Conservation (phyloP, 2,797 vertebrate species). For the Xerus rutilus region DNA sequence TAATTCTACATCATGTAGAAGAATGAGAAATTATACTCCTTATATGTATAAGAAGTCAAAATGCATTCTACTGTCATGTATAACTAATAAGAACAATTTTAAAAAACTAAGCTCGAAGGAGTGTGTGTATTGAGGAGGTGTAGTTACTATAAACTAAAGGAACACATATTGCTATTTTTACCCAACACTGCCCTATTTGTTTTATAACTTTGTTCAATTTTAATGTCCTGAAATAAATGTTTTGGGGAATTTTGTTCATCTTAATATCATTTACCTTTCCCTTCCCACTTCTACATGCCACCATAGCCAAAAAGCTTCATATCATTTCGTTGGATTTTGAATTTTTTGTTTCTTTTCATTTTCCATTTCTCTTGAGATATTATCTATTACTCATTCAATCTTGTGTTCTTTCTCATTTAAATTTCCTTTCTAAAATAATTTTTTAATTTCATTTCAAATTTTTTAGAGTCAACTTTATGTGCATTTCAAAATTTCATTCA, state of each 20-base stretch:
- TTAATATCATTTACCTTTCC: neutral
- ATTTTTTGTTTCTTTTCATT: neutral
- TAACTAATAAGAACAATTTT: too few relatives aligned
- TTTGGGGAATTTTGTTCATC: neutral
- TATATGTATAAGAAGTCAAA: too few relatives aligned
- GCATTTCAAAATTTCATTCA: neutral
- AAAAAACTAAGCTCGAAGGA: too few relatives aligned
- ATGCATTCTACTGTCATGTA: too few relatives aligned
- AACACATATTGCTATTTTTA: neutral
- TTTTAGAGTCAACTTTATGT: neutral
- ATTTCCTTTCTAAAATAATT: slow-evolving; percentile 5
- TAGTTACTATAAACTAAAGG: neutral
- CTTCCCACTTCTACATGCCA: neutral
- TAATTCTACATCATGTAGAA: too few relatives aligned
- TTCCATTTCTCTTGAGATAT: neutral
- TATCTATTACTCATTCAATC: neutral
- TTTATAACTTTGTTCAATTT: neutral
- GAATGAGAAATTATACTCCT: too few relatives aligned
- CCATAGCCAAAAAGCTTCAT: neutral
- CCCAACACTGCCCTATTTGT: neutral
- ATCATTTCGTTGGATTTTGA: neutral
- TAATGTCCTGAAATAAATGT: neutral
- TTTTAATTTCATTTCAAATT: neutral
- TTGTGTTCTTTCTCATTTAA: neutral
- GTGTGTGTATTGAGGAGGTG: neutral